These are phyloP conservation scores for Aphidius colemani DNA, from an alignment of 2,888 invertebrate species.

Conservation along the genomic window DNA sequence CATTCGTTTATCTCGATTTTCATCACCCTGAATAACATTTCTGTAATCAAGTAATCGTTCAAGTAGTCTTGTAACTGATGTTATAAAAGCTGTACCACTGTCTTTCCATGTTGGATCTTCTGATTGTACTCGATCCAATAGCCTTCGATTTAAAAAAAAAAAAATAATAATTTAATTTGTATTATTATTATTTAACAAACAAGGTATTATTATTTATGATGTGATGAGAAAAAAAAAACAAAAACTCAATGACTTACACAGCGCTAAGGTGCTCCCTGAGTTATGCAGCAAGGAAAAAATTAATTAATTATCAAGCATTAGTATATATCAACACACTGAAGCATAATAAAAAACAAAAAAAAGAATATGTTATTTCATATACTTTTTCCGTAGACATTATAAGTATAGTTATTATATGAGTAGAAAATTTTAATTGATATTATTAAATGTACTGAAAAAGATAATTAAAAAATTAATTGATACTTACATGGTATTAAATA, in stretches of 20 bases:
- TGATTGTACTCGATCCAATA: slow-evolving; percentile 82
- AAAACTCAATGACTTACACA: slow-evolving; percentile 73
- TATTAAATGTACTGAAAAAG: slow-evolving; percentile 8
- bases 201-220: background rate
- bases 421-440: slow-evolving; percentile 3
- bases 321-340: slow-evolving; percentile 8
- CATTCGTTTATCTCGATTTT: slow-evolving; percentile 94
- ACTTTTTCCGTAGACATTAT: no score
- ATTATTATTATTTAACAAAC: background rate
- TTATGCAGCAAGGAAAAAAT: slow-evolving; percentile 47
- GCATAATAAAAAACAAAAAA: slow-evolving; percentile 19
- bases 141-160: slow-evolving; percentile 61
- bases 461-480: slow-evolving; percentile 20
- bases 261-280: slow-evolving; percentile 89
- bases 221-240: slow-evolving; percentile 8
- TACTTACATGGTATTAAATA: slow-evolving; percentile 96
- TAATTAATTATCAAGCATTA: slow-evolving; percentile 22
- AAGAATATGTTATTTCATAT: background rate
- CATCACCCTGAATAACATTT: slow-evolving; percentile 93
- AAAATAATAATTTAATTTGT: slow-evolving; percentile 8
- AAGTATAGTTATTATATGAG: no score
- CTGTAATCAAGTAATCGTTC: slow-evolving; percentile 92
- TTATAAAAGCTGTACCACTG: slow-evolving; percentile 89
- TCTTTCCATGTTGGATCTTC: slow-evolving; percentile 89
- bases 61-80: slow-evolving; percentile 85